A percentile compares a stretch with the other conserved stretches of the same genome.
phyloP scores from a whole-genome alignment of 2,113 vertebrate genomes.

The Brienomyrus brachyistius region DNA sequence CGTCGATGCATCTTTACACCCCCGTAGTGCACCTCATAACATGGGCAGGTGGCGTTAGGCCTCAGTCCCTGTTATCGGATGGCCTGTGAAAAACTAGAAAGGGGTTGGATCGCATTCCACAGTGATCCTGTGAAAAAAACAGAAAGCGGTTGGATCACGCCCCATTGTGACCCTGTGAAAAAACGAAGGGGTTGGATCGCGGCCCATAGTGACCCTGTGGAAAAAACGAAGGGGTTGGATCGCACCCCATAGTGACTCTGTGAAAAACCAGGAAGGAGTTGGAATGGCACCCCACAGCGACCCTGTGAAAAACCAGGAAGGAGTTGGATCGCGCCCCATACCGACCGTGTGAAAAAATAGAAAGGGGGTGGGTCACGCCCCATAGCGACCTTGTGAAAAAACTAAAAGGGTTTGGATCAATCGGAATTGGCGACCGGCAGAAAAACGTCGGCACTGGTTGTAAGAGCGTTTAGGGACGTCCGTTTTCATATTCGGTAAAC shows the following conservation, averaged over 20 bases:
- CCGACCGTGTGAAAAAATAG: too few relatives aligned
- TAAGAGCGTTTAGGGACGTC: not conserved
- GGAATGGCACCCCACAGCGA: not conserved
- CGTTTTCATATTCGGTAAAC: constrained; percentile 10
- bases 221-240: not conserved
- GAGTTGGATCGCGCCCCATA: not conserved
- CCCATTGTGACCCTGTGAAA: too few relatives aligned
- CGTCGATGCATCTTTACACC: too few relatives aligned
- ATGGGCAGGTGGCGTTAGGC: too few relatives aligned
- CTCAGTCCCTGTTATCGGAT: too few relatives aligned
- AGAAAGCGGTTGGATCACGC: not conserved
- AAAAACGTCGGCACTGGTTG: not conserved
- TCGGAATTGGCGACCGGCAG: not conserved
- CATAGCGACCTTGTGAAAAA: not conserved
- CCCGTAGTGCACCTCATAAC: too few relatives aligned
- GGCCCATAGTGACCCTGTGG: too few relatives aligned
- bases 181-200: not conserved
- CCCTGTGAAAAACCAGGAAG: not conserved
- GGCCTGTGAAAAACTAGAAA: too few relatives aligned
- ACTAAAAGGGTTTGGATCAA: not conserved
- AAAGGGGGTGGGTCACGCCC: too few relatives aligned
- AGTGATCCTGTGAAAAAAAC: not conserved
- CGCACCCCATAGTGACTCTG: not conserved
- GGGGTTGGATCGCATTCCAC: not conserved
- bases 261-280: not conserved